phyloP scores from a whole-genome alignment of 2,888 invertebrate species.

The Chorisops tibialis region DNA sequence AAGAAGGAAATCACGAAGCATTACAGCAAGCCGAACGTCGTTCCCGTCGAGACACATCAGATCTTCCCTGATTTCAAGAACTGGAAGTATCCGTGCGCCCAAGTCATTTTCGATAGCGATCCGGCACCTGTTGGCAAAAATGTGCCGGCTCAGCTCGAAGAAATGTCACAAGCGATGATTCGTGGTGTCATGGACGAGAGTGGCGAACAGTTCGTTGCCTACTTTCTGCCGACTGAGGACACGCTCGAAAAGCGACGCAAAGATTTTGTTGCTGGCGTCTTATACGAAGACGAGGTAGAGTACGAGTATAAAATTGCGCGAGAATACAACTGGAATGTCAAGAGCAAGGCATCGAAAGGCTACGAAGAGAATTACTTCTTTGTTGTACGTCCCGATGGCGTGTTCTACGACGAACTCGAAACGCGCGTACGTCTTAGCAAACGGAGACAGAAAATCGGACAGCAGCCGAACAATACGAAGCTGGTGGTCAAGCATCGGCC shows the following conservation, averaged over 20 bases:
- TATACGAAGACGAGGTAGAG: constrained; percentile 84
- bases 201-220: constrained; percentile 98
- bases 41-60: constrained; percentile 81
- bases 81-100: constrained; percentile 98
- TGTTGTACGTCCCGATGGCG: constrained; percentile 83
- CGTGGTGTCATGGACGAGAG: constrained; percentile 99
- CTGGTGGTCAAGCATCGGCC: constrained; percentile 88
- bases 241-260: constrained; percentile 84
- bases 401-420: constrained; percentile 93
- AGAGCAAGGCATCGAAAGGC: constrained; percentile 91
- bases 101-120: constrained; percentile 97
- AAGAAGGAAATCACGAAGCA: constrained; percentile 83
- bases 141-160: constrained; percentile 85
- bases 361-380: constrained; percentile 98
- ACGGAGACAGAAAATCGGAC: constrained; percentile 74
- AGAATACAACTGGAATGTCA: constrained; percentile 99
- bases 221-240: constrained; percentile 93
- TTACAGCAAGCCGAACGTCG: constrained; percentile 94
- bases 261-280: constrained; percentile 70
- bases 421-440: constrained; percentile 93
- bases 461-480: constrained; percentile 54
- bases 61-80: constrained; percentile 94
- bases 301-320: constrained; percentile 97
- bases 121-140: constrained; percentile 88
- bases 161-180: constrained; percentile 99